Percentiles rank a stretch among this genome's conserved stretches.
These are phyloP conservation scores for Conomelus anceps DNA, from an alignment of 2,888 invertebrate genomes.

Conservation along the genomic window DNA sequence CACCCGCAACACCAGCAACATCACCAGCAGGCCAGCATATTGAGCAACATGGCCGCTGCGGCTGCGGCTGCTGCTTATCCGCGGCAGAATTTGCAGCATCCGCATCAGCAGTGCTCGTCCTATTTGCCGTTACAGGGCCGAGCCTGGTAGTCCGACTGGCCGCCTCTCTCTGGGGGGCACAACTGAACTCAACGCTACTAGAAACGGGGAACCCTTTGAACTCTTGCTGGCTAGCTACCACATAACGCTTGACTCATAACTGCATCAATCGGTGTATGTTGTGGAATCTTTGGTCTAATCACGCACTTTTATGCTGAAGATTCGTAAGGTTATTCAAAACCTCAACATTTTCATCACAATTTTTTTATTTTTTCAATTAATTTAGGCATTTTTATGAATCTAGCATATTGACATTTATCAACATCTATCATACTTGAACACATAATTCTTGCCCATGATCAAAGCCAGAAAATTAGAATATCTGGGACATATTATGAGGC, in stretches of 20 bases:
- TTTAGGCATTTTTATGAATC: too few species aligned
- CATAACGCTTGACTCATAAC: not conserved
- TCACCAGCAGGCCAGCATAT: constrained; percentile 45
- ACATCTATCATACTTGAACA: too few species aligned
- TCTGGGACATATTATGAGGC: too few species aligned
- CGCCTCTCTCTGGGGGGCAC: not conserved
- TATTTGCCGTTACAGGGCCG: constrained; percentile 77
- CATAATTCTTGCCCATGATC: too few species aligned
- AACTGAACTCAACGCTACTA: not conserved
- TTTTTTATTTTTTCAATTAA: too few species aligned
- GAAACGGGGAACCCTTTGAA: constrained; percentile 15
- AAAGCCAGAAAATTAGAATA: too few species aligned
- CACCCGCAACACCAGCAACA: constrained; percentile 36
- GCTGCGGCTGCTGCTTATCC: constrained; percentile 31
- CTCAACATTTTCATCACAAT: too few species aligned
- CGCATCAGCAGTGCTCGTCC: constrained; percentile 55
- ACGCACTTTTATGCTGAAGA: too few species aligned
- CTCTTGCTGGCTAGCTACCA: not conserved
- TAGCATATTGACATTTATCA: too few species aligned
- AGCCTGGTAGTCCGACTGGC: constrained; percentile 61
- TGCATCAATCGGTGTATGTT: not conserved
- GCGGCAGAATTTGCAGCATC: constrained; percentile 39
- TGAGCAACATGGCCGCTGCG: constrained; percentile 39
- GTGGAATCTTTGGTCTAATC: too few species aligned
- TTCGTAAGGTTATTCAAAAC: too few species aligned